A percentile compares a stretch with the other conserved stretches of the same genome.
phyloP scores from a whole-genome alignment of 2,113 vertebrate genomes.

The Euleptes europaea region DNA sequence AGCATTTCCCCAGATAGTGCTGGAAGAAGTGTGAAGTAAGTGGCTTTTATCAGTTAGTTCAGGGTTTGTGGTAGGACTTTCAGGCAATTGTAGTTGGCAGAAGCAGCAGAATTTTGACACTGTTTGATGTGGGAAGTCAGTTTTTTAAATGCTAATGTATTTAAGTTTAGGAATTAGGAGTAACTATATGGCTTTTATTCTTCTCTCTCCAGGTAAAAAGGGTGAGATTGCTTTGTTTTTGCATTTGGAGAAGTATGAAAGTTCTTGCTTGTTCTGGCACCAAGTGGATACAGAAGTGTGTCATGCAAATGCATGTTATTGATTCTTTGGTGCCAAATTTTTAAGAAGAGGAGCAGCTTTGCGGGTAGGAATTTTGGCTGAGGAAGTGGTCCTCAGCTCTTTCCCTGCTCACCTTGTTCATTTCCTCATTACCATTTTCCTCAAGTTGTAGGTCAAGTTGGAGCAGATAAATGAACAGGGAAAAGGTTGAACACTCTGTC shows the following conservation, averaged over 20 bases:
- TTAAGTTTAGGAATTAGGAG: background rate
- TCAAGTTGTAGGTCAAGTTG: background rate
- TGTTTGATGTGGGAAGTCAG: background rate
- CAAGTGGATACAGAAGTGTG: no score
- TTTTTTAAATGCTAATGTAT: background rate
- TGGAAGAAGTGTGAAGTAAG: constrained; percentile 15
- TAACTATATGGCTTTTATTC: background rate
- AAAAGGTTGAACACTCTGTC: background rate
- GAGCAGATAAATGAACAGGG: background rate
- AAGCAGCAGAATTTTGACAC: background rate
- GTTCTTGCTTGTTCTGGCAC: no score
- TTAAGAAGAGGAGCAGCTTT: background rate
- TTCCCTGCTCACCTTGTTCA: background rate
- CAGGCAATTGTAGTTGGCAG: background rate
- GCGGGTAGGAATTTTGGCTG: background rate
- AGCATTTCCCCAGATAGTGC: background rate
- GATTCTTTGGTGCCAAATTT: no score
- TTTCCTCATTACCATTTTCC: no score
- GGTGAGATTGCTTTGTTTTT: no score
- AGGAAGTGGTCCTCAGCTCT: background rate
- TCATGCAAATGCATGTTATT: no score
- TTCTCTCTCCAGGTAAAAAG: background rate
- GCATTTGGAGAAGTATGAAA: no score
- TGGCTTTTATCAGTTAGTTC: constrained; percentile 30
- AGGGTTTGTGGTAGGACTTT: background rate